These are phyloP conservation scores for Lepidurus apus DNA, from an alignment of 1,140 invertebrate genomes.

Conservation along the genomic window DNA sequence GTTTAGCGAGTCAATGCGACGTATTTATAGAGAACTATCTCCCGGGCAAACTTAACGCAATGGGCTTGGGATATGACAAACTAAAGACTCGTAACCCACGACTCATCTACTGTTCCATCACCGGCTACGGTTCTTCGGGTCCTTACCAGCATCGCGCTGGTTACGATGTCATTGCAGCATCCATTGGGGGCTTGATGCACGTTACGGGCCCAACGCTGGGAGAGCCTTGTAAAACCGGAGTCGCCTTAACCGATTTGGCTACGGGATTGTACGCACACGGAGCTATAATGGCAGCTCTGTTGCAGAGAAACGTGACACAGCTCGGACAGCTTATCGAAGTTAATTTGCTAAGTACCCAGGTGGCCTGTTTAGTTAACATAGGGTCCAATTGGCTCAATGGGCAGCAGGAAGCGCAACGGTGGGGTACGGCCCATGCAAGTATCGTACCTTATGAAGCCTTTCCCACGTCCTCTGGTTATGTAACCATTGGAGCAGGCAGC, in stretches of 20 bases:
- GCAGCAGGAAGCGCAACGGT: conserved; percentile 62
- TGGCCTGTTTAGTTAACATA: conserved; percentile 81
- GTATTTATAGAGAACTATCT: conserved; percentile 92
- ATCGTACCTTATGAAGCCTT: conserved; percentile 93
- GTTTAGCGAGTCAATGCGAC: conserved; percentile 71
- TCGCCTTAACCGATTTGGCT: conserved; percentile 86
- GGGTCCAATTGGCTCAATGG: conserved; percentile 87
- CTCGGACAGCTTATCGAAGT: conserved; percentile 88
- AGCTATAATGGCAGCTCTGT: conserved; percentile 86
- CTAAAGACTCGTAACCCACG: conserved; percentile 64
- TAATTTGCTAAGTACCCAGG: conserved; percentile 86
- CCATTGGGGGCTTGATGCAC: conserved; percentile 80
- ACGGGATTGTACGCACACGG: conserved; percentile 92
- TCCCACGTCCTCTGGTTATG: conserved; percentile 66
- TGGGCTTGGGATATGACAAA: conserved; percentile 73
- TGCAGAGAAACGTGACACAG: conserved; percentile 69
- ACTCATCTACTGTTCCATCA: conserved; percentile 90
- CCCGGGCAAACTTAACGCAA: conserved; percentile 74
- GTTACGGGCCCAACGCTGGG: conserved; percentile 80
- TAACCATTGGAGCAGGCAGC: conserved; percentile 78
- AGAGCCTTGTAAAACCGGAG: conserved; percentile 83
- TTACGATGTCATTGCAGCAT: conserved; percentile 93
- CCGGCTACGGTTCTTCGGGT: conserved; percentile 81
- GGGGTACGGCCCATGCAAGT: conserved; percentile 88
- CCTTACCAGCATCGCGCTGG: conserved; percentile 80